A percentile compares a stretch with the other conserved stretches of the same genome.
Conservation (phyloP, 2,888 invertebrate genomes). For the Polietes domitor region DNA sequence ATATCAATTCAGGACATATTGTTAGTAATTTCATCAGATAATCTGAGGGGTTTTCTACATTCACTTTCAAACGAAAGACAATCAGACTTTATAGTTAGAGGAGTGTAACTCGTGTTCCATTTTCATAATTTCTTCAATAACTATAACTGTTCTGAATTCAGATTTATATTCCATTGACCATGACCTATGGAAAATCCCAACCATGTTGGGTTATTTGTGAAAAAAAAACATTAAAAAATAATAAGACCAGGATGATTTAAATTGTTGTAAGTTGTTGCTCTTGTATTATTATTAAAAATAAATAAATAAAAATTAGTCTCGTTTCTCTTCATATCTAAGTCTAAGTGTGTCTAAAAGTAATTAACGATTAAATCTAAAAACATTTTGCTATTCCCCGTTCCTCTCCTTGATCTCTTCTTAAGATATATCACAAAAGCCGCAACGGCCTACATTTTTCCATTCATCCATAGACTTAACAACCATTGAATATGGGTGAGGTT, state of each 20-base stretch:
- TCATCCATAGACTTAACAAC: constrained; percentile 35
- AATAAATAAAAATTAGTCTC: constrained; percentile 45
- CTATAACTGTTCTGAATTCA: too few relatives aligned
- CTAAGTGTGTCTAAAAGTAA: not conserved
- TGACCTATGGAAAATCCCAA: too few relatives aligned
- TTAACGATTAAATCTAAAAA: constrained; percentile 17
- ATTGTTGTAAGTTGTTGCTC: constrained; percentile 14
- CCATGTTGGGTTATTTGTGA: too few relatives aligned
- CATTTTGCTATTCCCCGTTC: not conserved
- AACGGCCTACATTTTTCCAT: constrained; percentile 25
- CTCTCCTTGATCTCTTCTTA: not conserved
- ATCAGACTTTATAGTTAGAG: too few relatives aligned
- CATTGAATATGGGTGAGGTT: constrained; percentile 51
- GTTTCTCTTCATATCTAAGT: constrained; percentile 55
- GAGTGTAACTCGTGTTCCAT: too few relatives aligned
- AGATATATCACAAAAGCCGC: constrained; percentile 28
- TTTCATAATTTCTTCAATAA: too few relatives aligned
- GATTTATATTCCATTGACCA: too few relatives aligned
- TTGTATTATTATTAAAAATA: constrained; percentile 21
- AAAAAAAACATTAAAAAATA: not conserved
- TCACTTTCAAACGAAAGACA: too few relatives aligned
- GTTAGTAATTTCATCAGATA: too few relatives aligned
- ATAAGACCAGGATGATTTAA: too few relatives aligned
- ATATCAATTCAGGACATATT: too few relatives aligned
- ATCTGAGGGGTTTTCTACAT: too few relatives aligned